Base-by-base conservation (phyloP, 2,888 invertebrate genomes). In the Hyalella azteca region DNA sequence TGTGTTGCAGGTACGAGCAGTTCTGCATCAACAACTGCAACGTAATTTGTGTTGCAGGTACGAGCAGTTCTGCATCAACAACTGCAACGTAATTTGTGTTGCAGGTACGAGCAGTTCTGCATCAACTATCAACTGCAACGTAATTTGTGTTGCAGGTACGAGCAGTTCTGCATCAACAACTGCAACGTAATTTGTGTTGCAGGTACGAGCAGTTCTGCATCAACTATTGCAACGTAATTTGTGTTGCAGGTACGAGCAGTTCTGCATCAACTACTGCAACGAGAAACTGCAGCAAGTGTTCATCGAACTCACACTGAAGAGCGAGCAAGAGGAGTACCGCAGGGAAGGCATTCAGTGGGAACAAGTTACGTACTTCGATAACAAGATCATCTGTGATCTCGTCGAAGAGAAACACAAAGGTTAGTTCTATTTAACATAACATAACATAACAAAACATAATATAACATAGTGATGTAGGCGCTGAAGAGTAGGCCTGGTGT, bases 21-120 rank as follows among this genome's bases (percentile, higher is more conserved):
- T n/a, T n/a, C n/a, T n/a, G n/a, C n/a, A n/a, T n/a, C n/a, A n/a
- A n/a, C n/a, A n/a, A n/a, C n/a, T n/a, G n/a, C n/a, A n/a, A n/a
- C n/a, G n/a, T n/a, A n/a, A n/a, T n/a, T n/a, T n/a, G n/a, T n/a
- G n/a, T n/a, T n/a, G n/a, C n/a, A n/a, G n/a, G n/a, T n/a, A n/a
- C n/a, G n/a, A n/a, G n/a, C n/a, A 97, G 88, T 94, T 97, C 88
- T 96, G 96, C 89, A 97, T 97, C 84, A 97, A 97, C 89, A 96
- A 94, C 89, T 97, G 96, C 88, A 97, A 97, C 88, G 96, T n/a
- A n/a, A n/a, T n/a, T n/a, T n/a, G n/a, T n/a, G n/a, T n/a, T n/a
- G n/a, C 60, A 19, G 36, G 40, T 49, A 39, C 32, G 66, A 26
- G 48, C 77, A 88, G 87, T 82, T 88, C 88, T 41, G n/a, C n/a